These are phyloP conservation scores for Rhinoderma darwinii DNA, from an alignment of 2,113 vertebrate species.

Conservation along the genomic window DNA sequence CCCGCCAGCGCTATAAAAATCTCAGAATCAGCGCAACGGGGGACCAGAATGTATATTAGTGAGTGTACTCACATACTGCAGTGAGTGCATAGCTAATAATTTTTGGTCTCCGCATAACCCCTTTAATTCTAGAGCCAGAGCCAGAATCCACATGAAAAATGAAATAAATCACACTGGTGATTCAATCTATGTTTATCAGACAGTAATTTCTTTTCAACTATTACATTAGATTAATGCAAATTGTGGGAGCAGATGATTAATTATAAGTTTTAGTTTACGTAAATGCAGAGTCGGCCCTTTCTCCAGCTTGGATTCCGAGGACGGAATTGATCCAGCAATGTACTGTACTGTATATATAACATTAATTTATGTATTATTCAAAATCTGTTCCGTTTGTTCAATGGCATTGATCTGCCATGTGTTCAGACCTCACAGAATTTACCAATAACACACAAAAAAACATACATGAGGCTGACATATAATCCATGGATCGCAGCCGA, in stretches of 20 bases:
- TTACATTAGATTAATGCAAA: slow-evolving; percentile 48
- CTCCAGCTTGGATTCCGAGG: background rate
- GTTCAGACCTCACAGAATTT: slow-evolving; percentile 39
- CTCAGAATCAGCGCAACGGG: too few relatives aligned
- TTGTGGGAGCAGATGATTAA: slow-evolving; percentile 36
- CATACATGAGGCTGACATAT: slow-evolving; percentile 49
- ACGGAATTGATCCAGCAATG: slow-evolving; percentile 32
- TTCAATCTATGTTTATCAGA: slow-evolving; percentile 42
- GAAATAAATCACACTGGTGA: slow-evolving; percentile 11
- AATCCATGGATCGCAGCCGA: slow-evolving; percentile 29
- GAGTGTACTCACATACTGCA: too few relatives aligned
- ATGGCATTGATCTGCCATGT: slow-evolving; percentile 45
- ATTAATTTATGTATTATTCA: slow-evolving; percentile 54
- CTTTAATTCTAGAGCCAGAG: background rate
- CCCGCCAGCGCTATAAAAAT: too few relatives aligned
- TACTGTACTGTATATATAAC: slow-evolving; percentile 25
- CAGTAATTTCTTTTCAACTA: slow-evolving; percentile 38
- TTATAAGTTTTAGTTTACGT: slow-evolving; percentile 32
- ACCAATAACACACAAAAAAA: slow-evolving; percentile 49
- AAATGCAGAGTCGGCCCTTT: slow-evolving; percentile 36
- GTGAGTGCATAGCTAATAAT: too few relatives aligned
- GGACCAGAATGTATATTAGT: too few relatives aligned
- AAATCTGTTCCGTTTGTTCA: slow-evolving; percentile 35
- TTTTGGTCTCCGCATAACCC: background rate
- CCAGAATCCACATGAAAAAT: slow-evolving; percentile 14